Conservation (phyloP, 1,140 invertebrate species). For the Amyelois transitella region DNA sequence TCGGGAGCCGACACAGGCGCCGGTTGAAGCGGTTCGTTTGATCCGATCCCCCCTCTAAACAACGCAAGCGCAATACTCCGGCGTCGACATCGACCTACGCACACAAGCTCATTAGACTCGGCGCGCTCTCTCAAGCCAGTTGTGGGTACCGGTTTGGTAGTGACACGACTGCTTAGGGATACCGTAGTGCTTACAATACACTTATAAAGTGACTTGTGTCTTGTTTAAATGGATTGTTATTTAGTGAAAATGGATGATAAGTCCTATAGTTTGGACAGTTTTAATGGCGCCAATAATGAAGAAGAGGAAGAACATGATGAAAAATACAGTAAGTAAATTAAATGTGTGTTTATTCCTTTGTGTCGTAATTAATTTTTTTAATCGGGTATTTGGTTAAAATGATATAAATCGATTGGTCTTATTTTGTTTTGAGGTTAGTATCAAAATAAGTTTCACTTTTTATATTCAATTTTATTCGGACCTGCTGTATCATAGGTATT, state of each 20-base stretch:
- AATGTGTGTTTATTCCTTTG: not conserved
- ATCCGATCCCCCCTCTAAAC: constrained; percentile 43
- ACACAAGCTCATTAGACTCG: constrained; percentile 61
- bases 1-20: constrained; percentile 63
- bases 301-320: constrained; percentile 64
- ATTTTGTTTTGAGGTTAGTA: constrained; percentile 7
- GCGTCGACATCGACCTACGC: constrained; percentile 52
- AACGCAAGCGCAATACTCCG: constrained; percentile 37
- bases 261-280: constrained; percentile 67
- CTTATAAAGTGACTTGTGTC: constrained; percentile 52
- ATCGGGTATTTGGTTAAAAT: too few relatives aligned
- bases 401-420: too few relatives aligned
- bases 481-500: too few relatives aligned
- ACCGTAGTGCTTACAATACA: constrained; percentile 49
- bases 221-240: constrained; percentile 51
- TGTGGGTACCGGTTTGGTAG: constrained; percentile 63
- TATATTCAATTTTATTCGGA: too few relatives aligned
- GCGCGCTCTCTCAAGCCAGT: constrained; percentile 63
- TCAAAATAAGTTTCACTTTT: too few relatives aligned
- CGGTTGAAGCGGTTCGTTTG: constrained; percentile 58
- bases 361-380: not conserved
- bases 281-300: constrained; percentile 64
- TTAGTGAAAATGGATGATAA: constrained; percentile 66
- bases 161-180: constrained; percentile 44
- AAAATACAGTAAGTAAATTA: constrained; percentile 49